phyloP scores from a whole-genome alignment of 2,888 invertebrate species.

The Mythimna ferrago region DNA sequence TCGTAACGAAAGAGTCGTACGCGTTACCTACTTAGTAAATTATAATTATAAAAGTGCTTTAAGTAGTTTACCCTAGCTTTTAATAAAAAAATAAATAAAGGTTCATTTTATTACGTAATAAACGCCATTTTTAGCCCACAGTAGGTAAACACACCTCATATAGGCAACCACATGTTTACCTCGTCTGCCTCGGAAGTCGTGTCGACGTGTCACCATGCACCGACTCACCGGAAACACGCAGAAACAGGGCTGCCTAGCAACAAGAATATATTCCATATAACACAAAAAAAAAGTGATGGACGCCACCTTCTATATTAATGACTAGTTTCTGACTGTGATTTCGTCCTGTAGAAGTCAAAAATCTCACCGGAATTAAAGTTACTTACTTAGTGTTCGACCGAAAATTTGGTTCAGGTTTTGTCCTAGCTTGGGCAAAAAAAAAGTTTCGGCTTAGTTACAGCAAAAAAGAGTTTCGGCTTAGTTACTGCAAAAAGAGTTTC shows the following conservation, averaged over 20 bases:
- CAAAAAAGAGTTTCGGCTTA: no score
- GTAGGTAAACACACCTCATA: background rate
- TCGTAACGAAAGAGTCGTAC: no score
- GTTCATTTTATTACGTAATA: background rate
- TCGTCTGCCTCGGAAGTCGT: slow-evolving; percentile 21
- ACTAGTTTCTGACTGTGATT: background rate
- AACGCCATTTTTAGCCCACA: background rate
- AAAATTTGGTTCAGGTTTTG: no score
- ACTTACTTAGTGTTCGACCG: no score
- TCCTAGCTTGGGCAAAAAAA: no score
- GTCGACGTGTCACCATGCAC: slow-evolving; percentile 52
- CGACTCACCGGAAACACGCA: slow-evolving; percentile 16
- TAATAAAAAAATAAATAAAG: background rate
- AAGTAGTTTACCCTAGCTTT: background rate
- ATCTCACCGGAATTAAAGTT: background rate
- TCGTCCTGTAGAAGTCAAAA: background rate
- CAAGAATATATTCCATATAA: slow-evolving; percentile 30
- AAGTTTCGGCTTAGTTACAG: no score
- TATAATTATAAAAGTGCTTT: background rate
- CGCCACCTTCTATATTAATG: no score
- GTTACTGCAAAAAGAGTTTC: no score
- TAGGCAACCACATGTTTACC: slow-evolving; percentile 14
- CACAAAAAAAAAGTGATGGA: slow-evolving; percentile 23
- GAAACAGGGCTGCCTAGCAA: slow-evolving; percentile 51
- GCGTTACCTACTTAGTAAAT: no score